These are phyloP conservation scores for Cenopis cana DNA, from an alignment of 2,888 invertebrate genomes.

Conservation along the genomic window DNA sequence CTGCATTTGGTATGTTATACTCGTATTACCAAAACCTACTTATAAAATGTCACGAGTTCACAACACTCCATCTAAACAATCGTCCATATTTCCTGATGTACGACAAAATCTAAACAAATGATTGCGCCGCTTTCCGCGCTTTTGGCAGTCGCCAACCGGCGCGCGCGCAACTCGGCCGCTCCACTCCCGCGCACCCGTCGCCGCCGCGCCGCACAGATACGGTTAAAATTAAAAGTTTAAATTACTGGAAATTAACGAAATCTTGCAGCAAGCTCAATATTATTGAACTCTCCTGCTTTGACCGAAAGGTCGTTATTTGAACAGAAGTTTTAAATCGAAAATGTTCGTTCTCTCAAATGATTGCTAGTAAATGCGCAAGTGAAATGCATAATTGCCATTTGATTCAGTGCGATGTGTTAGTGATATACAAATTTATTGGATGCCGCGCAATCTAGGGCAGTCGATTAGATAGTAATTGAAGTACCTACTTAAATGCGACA, in stretches of 20 bases:
- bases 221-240: neutral
- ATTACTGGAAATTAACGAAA: slow-evolving; percentile 1
- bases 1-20: too few species aligned
- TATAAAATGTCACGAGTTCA: neutral
- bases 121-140: slow-evolving; percentile 59
- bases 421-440: slow-evolving; percentile 57
- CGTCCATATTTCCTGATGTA: neutral
- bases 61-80: slow-evolving; percentile 18
- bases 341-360: slow-evolving; percentile 2
- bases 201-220: neutral
- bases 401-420: slow-evolving; percentile 59
- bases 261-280: neutral
- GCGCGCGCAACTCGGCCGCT: slow-evolving; percentile 49
- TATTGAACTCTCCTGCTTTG: neutral
- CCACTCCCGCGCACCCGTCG: slow-evolving; percentile 18
- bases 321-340: neutral
- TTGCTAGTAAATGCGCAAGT: slow-evolving; percentile 42
- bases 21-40: neutral
- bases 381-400: slow-evolving; percentile 52
- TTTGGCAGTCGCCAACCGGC: slow-evolving; percentile 62
- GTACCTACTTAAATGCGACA: slow-evolving; percentile 26
- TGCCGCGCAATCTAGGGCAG: slow-evolving; percentile 54
- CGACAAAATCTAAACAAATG: slow-evolving; percentile 42
- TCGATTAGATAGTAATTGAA: slow-evolving; percentile 56
- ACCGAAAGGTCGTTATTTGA: neutral